Conservation (phyloP, 2,113 vertebrate genomes). For the Microtus pennsylvanicus region DNA sequence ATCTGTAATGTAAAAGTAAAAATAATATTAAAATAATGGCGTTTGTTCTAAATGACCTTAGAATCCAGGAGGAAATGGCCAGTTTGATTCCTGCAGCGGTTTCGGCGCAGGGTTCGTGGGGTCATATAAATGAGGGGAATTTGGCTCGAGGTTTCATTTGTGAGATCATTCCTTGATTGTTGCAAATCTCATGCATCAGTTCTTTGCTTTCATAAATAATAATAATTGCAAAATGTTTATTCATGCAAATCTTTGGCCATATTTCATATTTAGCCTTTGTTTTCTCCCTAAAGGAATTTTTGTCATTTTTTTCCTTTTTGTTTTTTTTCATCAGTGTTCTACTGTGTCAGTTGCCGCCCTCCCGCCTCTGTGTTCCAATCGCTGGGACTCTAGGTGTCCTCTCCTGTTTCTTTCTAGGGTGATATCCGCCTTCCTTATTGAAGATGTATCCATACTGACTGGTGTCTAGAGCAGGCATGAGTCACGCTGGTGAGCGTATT, state of each 20-base stretch:
- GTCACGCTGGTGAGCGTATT: neutral
- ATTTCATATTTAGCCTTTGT: constrained; percentile 8
- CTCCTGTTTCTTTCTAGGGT: neutral
- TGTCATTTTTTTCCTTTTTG: neutral
- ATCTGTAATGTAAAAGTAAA: neutral
- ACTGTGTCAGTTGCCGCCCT: neutral
- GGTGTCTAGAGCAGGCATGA: neutral
- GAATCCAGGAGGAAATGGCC: neutral
- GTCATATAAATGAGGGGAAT: neutral
- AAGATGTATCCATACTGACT: neutral
- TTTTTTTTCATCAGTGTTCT: too few species aligned
- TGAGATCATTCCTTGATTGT: neutral
- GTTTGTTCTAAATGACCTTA: neutral
- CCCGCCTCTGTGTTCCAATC: neutral
- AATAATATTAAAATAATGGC: neutral
- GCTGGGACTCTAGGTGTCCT: neutral
- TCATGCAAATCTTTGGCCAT: neutral
- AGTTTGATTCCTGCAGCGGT: accelerated
- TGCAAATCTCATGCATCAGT: neutral
- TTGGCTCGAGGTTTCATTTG: neutral
- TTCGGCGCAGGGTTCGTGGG: too few species aligned
- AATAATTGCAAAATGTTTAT: neutral
- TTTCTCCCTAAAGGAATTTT: neutral
- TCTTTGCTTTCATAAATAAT: neutral
- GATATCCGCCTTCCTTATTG: neutral